A percentile compares a stretch with the other conserved stretches of the same genome.
Conservation (phyloP, 1,140 invertebrate genomes). For the Megalonaias nervosa region DNA sequence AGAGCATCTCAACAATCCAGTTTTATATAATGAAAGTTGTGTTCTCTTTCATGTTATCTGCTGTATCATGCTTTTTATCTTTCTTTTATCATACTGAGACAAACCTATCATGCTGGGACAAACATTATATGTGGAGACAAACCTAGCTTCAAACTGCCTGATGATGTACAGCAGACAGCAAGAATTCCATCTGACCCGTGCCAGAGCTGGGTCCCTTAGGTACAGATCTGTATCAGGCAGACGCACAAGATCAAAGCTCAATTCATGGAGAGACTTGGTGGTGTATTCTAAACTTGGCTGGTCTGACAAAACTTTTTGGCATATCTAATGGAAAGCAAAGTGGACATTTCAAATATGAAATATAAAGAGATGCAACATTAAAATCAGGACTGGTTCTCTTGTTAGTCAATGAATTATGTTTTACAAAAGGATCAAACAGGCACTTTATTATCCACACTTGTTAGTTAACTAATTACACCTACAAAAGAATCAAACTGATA, state of each 20-base stretch:
- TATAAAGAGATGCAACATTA: background rate
- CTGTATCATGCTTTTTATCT: no score
- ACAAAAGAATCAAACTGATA: background rate
- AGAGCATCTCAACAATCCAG: no score
- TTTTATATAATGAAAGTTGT: no score
- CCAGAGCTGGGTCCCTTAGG: constrained; percentile 8
- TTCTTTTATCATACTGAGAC: no score
- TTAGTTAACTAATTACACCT: background rate
- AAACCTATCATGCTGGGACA: no score
- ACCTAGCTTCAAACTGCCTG: no score
- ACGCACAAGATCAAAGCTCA: constrained; percentile 12
- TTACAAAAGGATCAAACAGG: background rate
- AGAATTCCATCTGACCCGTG: constrained; percentile 13
- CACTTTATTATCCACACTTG: background rate
- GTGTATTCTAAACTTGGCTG: background rate
- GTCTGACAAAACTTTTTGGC: no score
- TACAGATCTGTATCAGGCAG: constrained; percentile 3
- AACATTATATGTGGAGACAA: no score
- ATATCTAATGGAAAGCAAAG: constrained; percentile 2
- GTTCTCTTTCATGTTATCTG: no score
- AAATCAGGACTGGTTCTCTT: background rate
- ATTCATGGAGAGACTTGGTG: background rate
- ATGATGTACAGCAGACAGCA: no score
- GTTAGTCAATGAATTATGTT: background rate
- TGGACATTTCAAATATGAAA: background rate